Evolutionary conservation across 2,888 invertebrate genomes (phyloP), one percentile per base, ranked within the genome.

Genomic region (Entomobrya proxima): DNA sequence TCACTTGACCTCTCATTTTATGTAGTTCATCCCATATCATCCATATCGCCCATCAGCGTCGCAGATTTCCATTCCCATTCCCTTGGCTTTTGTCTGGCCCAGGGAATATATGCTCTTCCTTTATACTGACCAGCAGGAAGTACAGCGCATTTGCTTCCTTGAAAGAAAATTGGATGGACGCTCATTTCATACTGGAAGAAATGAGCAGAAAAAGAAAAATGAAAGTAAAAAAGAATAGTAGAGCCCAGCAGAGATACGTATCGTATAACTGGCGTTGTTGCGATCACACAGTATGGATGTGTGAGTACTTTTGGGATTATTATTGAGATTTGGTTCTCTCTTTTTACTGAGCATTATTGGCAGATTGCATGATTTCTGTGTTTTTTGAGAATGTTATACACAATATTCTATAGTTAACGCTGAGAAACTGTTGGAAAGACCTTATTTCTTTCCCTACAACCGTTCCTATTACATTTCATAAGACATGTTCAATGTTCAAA

Each of bases 291-390:
- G 13, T 3, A 15, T 27, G 55, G 13, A 24, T 24, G 21, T 18
- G 30, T 11, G 44, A 27, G 40, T 37, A 44, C 32, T 40, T 27
- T 32, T 44, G 44, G 64, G 61, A 61, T 61, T 77, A 64, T 77
- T 77, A 77, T 61, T 32, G 61, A 64, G 74, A 74, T 74, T 74
- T 74, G 5, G 58, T 58, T 35, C 24, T 64, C 44, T 40, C 27
- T 50, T 50, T 50, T 27, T 72, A 27, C 15, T 24, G 27, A 9
- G n/a, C 50, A 64, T 79, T 79, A 79, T 79, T 67, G 67, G 35
- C 21, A 40, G 64, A 79, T 79, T 79, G 79, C 79, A 79, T 79
- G 79, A 64, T 76, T 52, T n/a, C 76, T 76, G 13, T 15, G 6
- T 6, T 76, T 37, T 55, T 64, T 21, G 30, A n/a, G n/a, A n/a